Percentiles rank a stretch among this genome's conserved stretches.
These are phyloP conservation scores for Ochropacha duplaris DNA, from an alignment of 2,888 invertebrate genomes.

Conservation along the genomic window DNA sequence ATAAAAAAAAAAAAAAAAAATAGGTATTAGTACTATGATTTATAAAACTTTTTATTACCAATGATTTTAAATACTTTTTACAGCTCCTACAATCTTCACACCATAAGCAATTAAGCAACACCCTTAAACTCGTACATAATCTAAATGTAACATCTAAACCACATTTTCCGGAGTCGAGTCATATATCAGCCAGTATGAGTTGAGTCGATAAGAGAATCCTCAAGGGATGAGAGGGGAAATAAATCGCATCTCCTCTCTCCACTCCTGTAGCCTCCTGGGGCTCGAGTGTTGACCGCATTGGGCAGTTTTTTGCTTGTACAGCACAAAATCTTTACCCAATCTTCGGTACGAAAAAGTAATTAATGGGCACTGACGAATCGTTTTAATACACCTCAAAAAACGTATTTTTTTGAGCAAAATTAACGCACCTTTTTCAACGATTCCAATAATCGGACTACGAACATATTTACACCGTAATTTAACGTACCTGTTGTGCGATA, in stretches of 20 bases:
- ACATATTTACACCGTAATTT: too few relatives aligned
- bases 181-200: constrained; percentile 57
- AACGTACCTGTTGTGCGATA: too few relatives aligned
- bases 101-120: constrained; percentile 23
- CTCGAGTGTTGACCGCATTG: constrained; percentile 29
- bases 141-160: constrained; percentile 47
- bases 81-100: background rate
- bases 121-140: constrained; percentile 26
- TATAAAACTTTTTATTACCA: too few relatives aligned
- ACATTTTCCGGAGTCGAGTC: constrained; percentile 42
- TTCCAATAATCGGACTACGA: too few relatives aligned
- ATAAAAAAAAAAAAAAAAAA: too few relatives aligned
- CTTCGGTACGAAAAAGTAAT: background rate
- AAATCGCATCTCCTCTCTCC: constrained; percentile 39
- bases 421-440: background rate
- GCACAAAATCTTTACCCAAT: background rate
- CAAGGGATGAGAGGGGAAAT: constrained; percentile 53
- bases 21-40: too few relatives aligned
- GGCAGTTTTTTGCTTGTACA: constrained; percentile 26
- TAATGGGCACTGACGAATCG: background rate
- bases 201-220: constrained; percentile 55
- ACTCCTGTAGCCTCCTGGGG: constrained; percentile 14
- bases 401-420: background rate
- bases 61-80: too few relatives aligned
- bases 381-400: background rate